A percentile compares a stretch with the other conserved stretches of the same genome.
Conservation (phyloP, 2,797 vertebrate species). For the Limnodromus scolopaceus region DNA sequence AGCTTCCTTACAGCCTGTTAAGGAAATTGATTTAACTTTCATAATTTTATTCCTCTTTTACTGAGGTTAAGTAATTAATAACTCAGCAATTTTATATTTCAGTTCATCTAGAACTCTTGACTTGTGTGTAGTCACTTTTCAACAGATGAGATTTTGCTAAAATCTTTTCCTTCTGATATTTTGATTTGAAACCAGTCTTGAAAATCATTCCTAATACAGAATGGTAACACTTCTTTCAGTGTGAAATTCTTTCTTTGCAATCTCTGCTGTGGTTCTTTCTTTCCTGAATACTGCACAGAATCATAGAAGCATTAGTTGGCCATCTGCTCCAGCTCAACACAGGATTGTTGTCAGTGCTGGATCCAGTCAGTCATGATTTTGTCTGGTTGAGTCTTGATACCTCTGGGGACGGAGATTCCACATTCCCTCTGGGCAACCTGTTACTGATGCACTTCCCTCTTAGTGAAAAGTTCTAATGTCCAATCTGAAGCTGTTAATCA, state of each 20-base stretch:
- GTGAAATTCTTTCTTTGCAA: not conserved
- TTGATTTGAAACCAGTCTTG: not conserved
- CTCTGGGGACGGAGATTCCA: not conserved
- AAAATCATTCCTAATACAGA: not conserved
- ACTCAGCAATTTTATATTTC: not conserved
- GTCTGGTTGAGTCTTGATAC: not conserved
- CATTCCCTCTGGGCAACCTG: not conserved
- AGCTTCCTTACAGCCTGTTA: not conserved
- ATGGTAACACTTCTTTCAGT: not conserved
- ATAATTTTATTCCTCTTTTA: not conserved
- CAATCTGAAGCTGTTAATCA: not conserved
- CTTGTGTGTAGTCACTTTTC: not conserved
- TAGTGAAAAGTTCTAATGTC: not conserved
- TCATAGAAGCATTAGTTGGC: not conserved
- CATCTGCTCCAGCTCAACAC: not conserved
- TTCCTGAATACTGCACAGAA: not conserved
- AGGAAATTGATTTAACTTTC: not conserved
- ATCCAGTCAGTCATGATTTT: not conserved
- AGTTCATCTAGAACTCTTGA: not conserved
- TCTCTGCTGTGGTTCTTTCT: not conserved
- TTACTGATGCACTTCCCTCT: not conserved
- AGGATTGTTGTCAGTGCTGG: not conserved
- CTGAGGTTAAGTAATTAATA: not conserved
- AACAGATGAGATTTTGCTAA: not conserved
- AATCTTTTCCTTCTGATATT: not conserved